These are phyloP conservation scores for Elaphurus davidianus DNA, from an alignment of 2,113 vertebrate genomes.

Conservation along the genomic window DNA sequence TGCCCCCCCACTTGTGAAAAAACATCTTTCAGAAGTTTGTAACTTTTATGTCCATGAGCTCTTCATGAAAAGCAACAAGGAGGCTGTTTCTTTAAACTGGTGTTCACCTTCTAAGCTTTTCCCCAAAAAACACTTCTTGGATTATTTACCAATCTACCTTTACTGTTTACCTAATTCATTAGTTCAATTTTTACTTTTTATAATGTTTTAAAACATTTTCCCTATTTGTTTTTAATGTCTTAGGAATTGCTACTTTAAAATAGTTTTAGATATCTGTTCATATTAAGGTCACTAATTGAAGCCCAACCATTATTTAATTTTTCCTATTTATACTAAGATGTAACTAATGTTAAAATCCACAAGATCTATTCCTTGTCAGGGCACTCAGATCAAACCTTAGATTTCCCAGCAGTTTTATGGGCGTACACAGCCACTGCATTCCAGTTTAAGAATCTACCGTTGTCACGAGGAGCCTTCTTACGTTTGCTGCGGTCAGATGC, in stretches of 20 bases:
- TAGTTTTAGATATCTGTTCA: not conserved
- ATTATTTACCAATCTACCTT: not conserved
- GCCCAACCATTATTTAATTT: not conserved
- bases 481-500: not conserved
- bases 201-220: not conserved
- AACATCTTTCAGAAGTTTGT: not conserved
- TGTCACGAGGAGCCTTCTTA: rapidly evolving
- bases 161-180: not conserved
- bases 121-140: not conserved
- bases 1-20: not conserved
- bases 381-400: too few species aligned
- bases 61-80: not conserved
- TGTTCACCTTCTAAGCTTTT: not conserved
- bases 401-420: not conserved
- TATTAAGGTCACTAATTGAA: not conserved
- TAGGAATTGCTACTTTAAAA: not conserved
- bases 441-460: not conserved
- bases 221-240: not conserved
- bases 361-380: too few species aligned
- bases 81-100: not conserved
- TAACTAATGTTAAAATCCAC: not conserved
- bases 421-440: too few species aligned
- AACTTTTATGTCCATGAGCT: not conserved
- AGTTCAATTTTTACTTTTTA: not conserved
- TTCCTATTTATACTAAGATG: not conserved